These are phyloP conservation scores for Apamea crenata DNA, from an alignment of 2,888 invertebrate genomes.

Conservation along the genomic window DNA sequence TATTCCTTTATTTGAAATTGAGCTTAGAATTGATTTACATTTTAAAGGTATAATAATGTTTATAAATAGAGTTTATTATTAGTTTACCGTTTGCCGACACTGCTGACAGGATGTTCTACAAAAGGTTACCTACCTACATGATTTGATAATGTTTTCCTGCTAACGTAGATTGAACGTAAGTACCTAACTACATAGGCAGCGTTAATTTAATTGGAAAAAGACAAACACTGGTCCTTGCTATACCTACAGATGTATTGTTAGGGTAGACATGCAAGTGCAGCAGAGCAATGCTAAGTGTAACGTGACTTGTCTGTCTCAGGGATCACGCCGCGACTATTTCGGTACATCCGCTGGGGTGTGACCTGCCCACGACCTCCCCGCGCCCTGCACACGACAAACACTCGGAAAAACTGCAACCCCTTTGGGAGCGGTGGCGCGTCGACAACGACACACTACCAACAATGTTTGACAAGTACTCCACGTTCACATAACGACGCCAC, in stretches of 20 bases:
- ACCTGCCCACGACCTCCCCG: not conserved
- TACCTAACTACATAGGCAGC: not conserved
- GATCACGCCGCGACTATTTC: conserved; percentile 60
- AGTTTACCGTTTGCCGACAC: not conserved
- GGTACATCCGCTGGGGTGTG: conserved; percentile 63
- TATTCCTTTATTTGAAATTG: conserved; percentile 7
- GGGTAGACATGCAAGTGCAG: not conserved
- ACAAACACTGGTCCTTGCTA: not conserved
- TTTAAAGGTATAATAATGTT: not conserved
- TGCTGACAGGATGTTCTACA: not conserved
- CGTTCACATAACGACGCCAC: not conserved
- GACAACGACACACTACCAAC: not conserved
- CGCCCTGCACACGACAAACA: not conserved
- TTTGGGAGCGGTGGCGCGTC: not conserved
- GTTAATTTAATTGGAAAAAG: not conserved
- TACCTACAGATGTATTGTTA: not conserved
- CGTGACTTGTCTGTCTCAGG: not conserved
- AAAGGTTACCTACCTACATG: not conserved
- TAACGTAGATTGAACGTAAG: not conserved
- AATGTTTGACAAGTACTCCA: not conserved
- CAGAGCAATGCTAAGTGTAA: not conserved
- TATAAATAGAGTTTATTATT: not conserved
- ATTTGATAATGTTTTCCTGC: conserved; percentile 13
- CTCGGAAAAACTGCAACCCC: conserved; percentile 40
- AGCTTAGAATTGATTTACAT: conserved; percentile 1